Percentiles rank a stretch among this genome's conserved stretches.
These are phyloP conservation scores for Leuciscus waleckii DNA, from an alignment of 2,797 vertebrate species.

Conservation along the genomic window DNA sequence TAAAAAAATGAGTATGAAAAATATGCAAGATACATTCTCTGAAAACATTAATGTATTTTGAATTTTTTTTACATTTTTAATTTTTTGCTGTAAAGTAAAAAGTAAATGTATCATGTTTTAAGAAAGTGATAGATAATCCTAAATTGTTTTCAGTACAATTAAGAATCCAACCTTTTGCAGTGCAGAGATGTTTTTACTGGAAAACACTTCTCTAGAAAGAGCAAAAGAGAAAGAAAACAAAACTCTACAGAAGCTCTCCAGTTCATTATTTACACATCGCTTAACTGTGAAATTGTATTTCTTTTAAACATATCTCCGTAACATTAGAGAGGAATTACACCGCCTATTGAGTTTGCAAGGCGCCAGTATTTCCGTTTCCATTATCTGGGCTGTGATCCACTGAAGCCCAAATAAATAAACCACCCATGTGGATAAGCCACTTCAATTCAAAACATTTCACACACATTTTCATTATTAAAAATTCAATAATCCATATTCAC, in stretches of 20 bases:
- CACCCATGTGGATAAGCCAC: conserved; percentile 72
- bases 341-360: conserved; percentile 46
- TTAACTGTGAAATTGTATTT: conserved; percentile 74
- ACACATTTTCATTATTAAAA: too few species aligned
- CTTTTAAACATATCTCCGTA: conserved; percentile 67
- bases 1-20: background rate
- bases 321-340: conserved; percentile 69
- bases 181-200: background rate
- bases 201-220: background rate
- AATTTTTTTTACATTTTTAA: background rate
- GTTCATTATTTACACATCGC: conserved; percentile 71
- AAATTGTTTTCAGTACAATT: background rate
- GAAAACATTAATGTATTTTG: background rate
- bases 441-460: too few species aligned
- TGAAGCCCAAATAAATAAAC: conserved; percentile 73
- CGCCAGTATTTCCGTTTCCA: conserved; percentile 64
- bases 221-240: background rate
- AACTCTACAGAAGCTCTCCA: conserved; percentile 51
- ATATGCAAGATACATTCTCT: background rate
- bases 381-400: conserved; percentile 67
- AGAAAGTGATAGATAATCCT: background rate
- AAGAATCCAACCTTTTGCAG: background rate
- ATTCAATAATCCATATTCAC: too few species aligned
- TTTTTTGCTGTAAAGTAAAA: background rate
- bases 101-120: background rate